Percentiles rank a stretch among this genome's conserved stretches.
These are phyloP conservation scores for Lepidurus arcticus DNA, from an alignment of 1,140 invertebrate species.

Conservation along the genomic window DNA sequence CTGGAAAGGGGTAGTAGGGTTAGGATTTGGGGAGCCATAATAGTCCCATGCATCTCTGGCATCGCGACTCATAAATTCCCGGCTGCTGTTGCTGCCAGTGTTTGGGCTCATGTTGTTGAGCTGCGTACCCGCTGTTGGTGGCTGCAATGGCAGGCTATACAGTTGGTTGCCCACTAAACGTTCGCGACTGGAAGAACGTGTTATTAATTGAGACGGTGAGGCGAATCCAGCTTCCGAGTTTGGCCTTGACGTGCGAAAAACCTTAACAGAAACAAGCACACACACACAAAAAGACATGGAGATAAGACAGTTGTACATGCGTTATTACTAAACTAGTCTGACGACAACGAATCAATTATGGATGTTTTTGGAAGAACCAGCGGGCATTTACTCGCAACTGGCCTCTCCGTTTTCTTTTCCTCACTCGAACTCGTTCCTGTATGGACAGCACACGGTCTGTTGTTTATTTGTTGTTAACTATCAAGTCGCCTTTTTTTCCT, in stretches of 20 bases:
- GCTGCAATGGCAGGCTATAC: constrained; percentile 26
- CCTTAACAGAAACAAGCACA: constrained; percentile 22
- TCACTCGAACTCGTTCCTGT: no score
- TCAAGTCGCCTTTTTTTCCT: no score
- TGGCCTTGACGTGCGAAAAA: constrained; percentile 21
- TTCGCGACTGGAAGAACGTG: constrained; percentile 33
- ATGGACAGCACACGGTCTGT: no score
- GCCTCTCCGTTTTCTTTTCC: no score
- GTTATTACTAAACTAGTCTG: neutral
- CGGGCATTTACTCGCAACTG: no score
- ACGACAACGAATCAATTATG: neutral
- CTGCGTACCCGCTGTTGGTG: neutral
- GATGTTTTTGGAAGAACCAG: no score
- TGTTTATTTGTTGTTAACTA: no score
- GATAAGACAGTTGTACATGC: neutral
- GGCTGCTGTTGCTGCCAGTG: constrained; percentile 37
- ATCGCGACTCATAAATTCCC: constrained; percentile 35
- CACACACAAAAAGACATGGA: neutral
- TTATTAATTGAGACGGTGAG: constrained; percentile 6
- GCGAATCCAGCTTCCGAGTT: constrained; percentile 22
- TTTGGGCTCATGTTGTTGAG: constrained; percentile 34
- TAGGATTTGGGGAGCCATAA: constrained; percentile 35
- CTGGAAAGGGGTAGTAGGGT: constrained; percentile 18
- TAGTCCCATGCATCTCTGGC: constrained; percentile 37
- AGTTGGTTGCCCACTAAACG: constrained; percentile 35